These are phyloP conservation scores for Nestor notabilis DNA, from an alignment of 2,113 vertebrate genomes.

Conservation along the genomic window DNA sequence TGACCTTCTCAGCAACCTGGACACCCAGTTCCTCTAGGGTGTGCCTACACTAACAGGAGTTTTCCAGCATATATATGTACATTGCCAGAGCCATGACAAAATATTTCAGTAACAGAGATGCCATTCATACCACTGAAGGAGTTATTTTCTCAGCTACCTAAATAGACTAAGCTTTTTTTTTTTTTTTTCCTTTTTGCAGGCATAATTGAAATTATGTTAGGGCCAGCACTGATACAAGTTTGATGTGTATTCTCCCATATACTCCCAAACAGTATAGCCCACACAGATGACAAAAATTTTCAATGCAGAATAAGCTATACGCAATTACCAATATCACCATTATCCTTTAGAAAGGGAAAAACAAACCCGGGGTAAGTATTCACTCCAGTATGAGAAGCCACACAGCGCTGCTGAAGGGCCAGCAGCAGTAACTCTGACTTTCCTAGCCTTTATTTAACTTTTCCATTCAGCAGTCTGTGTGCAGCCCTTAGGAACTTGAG, in stretches of 20 bases:
- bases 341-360: not conserved
- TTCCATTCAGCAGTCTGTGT: not conserved
- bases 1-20: not conserved
- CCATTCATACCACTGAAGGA: conserved; percentile 4
- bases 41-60: not conserved
- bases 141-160: conserved; percentile 35
- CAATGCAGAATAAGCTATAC: not conserved
- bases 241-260: not conserved
- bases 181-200: not conserved
- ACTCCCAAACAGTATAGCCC: not conserved
- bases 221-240: not conserved
- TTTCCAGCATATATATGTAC: not conserved
- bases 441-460: not conserved
- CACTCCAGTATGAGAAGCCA: not conserved
- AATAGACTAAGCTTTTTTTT: not conserved
- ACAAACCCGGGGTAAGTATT: not conserved
- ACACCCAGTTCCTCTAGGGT: not conserved
- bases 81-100: not conserved
- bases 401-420: not conserved
- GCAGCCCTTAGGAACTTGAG: not conserved
- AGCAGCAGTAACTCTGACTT: not conserved
- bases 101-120: conserved; percentile 12
- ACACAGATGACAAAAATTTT: not conserved
- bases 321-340: not conserved
- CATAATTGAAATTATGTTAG: not conserved